Base-by-base conservation (phyloP, 2,113 vertebrate genomes). In the Siniperca chuatsi region DNA sequence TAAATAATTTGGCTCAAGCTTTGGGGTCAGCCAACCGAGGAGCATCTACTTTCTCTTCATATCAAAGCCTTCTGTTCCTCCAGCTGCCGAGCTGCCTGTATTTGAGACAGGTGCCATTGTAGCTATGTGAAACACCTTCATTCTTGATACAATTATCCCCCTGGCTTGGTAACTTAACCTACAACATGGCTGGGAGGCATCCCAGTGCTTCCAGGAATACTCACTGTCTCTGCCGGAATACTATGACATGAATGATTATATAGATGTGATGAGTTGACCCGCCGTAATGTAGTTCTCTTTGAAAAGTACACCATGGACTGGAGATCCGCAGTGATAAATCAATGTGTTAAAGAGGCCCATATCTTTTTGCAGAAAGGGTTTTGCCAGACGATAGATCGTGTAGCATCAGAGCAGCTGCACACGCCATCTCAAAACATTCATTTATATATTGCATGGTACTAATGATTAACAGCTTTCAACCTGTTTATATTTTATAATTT, bases 1-100 rank as follows among this genome's bases (percentile, higher is more conserved):
- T 95, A 96, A 96, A 96, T 96, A 95, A 96, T 96, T 95, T 95
- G 95, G 93, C 94, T 90, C 81, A 84, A 87, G 90, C 90, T 94
- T 87, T 64, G 75, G 91, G 94, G 92, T 96, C 94, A 93, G 60
- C 92, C 91, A 86, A 91, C 84, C 92, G 81, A 91, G 82, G 72
- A 87, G 79, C 89, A 85, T 84, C 78, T 75, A 85, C 89, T 93
- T 87, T 84, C 90, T 93, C 92, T 88, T 92, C 90, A 86, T 92
- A 91, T 90, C 78, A 20, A 40, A 55, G 84, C 96, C 93, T 89
- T 94, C 95, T 95, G 94, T 94, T 94, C 85, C 75, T 88, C 90
- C 95, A 95, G 94, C 93, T 95, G 94, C 89, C 77, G 58, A 61
- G 85, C 50, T 52, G 85, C 85, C 83, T 76, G 77, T 25, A 54